phyloP scores from a whole-genome alignment of 1,140 invertebrate species.

The Apocrypta bakeri region DNA sequence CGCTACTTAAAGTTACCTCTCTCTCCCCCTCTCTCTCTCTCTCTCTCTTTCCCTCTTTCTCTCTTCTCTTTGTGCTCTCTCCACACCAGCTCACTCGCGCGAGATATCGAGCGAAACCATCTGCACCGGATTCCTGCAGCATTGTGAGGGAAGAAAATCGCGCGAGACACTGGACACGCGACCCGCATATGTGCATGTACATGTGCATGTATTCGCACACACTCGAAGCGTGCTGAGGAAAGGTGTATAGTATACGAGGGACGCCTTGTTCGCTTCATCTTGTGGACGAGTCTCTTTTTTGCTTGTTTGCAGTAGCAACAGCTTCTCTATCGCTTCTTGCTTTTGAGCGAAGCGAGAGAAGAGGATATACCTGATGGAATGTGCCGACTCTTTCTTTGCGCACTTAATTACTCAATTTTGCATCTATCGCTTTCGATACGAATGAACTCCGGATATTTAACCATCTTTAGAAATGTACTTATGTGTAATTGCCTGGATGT shows the following conservation, averaged over 20 bases:
- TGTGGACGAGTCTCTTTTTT: conserved; percentile 15
- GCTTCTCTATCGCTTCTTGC: conserved; percentile 18
- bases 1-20: conserved; percentile 24
- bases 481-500: too few relatives aligned
- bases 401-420: conserved; percentile 44
- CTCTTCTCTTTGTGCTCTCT: not conserved
- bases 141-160: conserved; percentile 37
- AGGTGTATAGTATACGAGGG: conserved; percentile 4
- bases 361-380: not conserved
- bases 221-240: too few relatives aligned
- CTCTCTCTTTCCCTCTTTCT: not conserved
- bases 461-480: too few relatives aligned
- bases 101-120: conserved; percentile 50
- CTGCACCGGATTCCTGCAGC: conserved; percentile 47
- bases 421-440: not conserved
- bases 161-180: conserved; percentile 60
- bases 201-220: not conserved
- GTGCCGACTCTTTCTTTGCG: not conserved
- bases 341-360: not conserved
- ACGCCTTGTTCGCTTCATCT: conserved; percentile 16
- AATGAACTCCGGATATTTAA: not conserved
- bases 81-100: conserved; percentile 4
- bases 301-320: conserved; percentile 21
- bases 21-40: not conserved
- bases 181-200: conserved; percentile 60